Evolutionary conservation across 2,888 invertebrate genomes (phyloP), one percentile per base, ranked within the genome.

Genomic region (Autographa pulchrina): DNA sequence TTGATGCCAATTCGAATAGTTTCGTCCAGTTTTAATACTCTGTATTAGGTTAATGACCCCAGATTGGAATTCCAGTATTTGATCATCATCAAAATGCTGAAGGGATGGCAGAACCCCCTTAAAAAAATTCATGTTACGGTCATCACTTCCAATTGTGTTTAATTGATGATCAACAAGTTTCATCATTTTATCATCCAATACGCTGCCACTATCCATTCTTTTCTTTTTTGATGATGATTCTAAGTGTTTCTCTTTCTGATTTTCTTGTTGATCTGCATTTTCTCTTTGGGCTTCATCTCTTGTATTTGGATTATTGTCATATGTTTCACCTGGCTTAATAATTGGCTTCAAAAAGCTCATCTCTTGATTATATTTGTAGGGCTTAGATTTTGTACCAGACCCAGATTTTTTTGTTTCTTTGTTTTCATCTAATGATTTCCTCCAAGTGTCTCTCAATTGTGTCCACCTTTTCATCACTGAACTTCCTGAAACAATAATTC

Each of bases 61-160:
- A 43, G 66, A 70, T 52, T 74, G 70, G 18, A 74, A 74, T 68
- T 69, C 70, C n/a, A 75, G 73, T 62, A 38, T 72, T 75, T 75
- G 72, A n/a, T 75, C 62, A 43, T 56, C 75, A 65, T 75, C n/a
- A 67, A 75, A 25, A 25, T 25, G 25, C 25, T 25, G 25, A 25
- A 25, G 25, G 25, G 25, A 25, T 25, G 25, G 25, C 25, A 25
- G 25, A 25, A 25, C 25, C 25, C 25, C 25, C 25, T 25, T 25
- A 25, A 25, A 25, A 25, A 25, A 25, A 25, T 25, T 25, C 25
- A 25, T 25, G 25, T 25, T 25, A 25, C 25, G 25, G 25, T 25
- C 69, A 65, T 58, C 65, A 65, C 65, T 65, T 65, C 65, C 65
- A 65, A 65, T 65, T 65, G 65, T 65, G 56, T 65, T 65, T 65